phyloP scores from a whole-genome alignment of 2,113 vertebrate genomes.

The Condylura cristata region DNA sequence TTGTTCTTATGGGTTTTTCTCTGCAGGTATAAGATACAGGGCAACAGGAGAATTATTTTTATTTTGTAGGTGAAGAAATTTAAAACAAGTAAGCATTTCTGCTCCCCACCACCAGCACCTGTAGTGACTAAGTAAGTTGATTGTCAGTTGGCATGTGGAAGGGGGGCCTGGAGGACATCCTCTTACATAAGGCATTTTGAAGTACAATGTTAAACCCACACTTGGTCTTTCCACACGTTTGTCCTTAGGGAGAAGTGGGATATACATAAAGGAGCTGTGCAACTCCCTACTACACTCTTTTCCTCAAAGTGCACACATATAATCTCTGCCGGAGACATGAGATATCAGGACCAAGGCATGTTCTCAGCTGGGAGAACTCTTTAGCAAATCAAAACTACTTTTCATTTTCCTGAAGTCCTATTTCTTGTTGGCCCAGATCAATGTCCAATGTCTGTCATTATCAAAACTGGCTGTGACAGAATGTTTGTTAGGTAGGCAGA shows the following conservation, averaged over 20 bases:
- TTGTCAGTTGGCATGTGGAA: not conserved
- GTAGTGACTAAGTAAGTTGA: not conserved
- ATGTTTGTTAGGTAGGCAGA: not conserved
- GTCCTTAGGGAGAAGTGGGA: not conserved
- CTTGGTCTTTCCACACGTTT: not conserved
- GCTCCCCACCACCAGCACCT: not conserved
- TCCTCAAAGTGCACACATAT: not conserved
- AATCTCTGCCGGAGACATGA: not conserved
- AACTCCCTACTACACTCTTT: not conserved
- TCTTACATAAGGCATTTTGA: constrained; percentile 24
- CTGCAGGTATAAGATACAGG: not conserved
- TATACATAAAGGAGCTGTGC: not conserved
- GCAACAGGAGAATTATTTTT: not conserved
- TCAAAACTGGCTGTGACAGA: constrained; percentile 16
- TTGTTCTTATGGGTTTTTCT: constrained; percentile 26
- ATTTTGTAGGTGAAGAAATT: constrained; percentile 10
- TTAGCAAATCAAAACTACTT: not conserved
- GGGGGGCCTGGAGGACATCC: not conserved
- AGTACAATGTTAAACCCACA: not conserved
- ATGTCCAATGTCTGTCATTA: not conserved
- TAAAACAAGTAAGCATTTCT: constrained; percentile 21
- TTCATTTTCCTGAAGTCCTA: not conserved
- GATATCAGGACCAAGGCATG: not conserved
- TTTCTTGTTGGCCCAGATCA: constrained; percentile 12
- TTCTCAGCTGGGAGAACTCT: not conserved